Base-by-base conservation (phyloP, 2,888 invertebrate species). In the Aleiodes leptofemur region DNA sequence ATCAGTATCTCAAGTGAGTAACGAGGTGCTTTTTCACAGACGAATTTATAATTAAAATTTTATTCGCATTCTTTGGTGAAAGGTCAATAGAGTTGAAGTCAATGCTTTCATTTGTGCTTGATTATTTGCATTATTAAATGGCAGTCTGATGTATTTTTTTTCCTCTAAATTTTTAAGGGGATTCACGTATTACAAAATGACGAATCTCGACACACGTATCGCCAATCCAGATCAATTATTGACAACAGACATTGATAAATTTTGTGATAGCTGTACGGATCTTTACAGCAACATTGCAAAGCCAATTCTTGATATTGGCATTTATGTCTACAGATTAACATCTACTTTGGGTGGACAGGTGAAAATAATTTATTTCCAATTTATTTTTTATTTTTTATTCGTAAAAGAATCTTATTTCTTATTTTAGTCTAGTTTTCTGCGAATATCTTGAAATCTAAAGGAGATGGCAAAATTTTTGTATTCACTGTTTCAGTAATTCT, bases 211-310 rank as follows among this genome's bases (percentile, higher is more conserved):
- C 90, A 97, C 96, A 86, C 92, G 98, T 86, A 97, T 98, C 90
- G 93, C 97, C 11, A 99, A 99, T 91, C 96, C 97, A 0, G 99
- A 99, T 90, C 98, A 99, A 88, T 91, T 99, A 66, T 90, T 99
- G 73, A 98, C 98, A 0, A 97, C 96, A 0, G 99, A 99, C 88
- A 96, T 99, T 1, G 99, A 99, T 89, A 97, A 97, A 90, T 98
- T 99, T 91, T 98, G 98, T 89, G 97, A 97, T 82, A 96, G 97
- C 73, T 94, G 98, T 50, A 96, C 98, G 0, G 98, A 98, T 87
- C 91, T 99, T 13, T 99, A 99, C 91, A 97, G 98, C 77, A 98
- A 99, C 89, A 94, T 98, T 34, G 97, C 97, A 83, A 99, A 99
- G 91, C 99, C 99, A 0, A 86, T 98, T 55, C 90, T 99, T 81